These are phyloP conservation scores for Galemys pyrenaicus DNA, from an alignment of 2,113 vertebrate genomes.

Conservation along the genomic window DNA sequence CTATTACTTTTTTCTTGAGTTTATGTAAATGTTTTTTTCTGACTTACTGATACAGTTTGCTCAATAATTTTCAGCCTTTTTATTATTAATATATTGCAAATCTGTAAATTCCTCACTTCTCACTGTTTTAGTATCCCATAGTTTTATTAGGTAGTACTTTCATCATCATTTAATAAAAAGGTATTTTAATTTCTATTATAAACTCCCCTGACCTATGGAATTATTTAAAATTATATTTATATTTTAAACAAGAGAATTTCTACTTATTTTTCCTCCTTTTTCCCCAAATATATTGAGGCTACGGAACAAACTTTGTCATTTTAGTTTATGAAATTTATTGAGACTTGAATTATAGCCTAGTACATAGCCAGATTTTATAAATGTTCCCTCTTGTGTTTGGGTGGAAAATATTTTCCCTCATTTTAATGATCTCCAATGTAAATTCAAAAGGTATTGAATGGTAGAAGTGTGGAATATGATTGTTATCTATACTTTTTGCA, in stretches of 20 bases:
- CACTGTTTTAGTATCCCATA: neutral
- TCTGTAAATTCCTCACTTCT: neutral
- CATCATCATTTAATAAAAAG: neutral
- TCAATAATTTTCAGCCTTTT: neutral
- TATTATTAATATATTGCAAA: neutral
- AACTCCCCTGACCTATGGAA: neutral
- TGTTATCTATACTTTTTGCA: neutral
- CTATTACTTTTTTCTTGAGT: neutral
- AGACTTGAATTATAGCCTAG: slow-evolving; percentile 17
- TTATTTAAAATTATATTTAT: slow-evolving; percentile 52
- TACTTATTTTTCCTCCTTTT: slow-evolving; percentile 26
- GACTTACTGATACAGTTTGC: neutral
- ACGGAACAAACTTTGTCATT: neutral
- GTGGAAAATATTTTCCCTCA: neutral
- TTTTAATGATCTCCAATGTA: neutral
- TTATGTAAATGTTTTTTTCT: slow-evolving; percentile 23
- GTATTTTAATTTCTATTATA: slow-evolving; percentile 20
- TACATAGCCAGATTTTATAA: neutral
- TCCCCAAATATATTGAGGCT: slow-evolving; percentile 12
- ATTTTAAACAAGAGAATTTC: neutral
- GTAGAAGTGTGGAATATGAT: neutral
- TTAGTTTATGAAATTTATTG: slow-evolving; percentile 4
- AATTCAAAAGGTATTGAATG: neutral
- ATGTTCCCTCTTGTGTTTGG: neutral
- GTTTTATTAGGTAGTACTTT: neutral